A percentile compares a stretch with the other conserved stretches of the same genome.
These are phyloP conservation scores for Crocallis elinguaria DNA, from an alignment of 2,888 invertebrate genomes.

Conservation along the genomic window DNA sequence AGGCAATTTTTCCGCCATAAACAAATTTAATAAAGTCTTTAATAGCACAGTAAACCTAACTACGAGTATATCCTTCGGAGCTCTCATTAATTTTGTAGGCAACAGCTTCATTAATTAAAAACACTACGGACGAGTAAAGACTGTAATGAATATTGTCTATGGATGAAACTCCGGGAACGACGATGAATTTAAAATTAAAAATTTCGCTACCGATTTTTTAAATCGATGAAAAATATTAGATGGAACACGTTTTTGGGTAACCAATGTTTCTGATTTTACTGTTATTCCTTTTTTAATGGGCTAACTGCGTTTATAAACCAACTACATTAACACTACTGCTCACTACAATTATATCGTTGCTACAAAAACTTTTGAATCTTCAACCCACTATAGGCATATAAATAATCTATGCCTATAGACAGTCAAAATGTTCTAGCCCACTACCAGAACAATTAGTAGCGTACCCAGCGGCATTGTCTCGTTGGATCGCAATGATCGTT, in stretches of 20 bases:
- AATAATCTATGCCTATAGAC: too few species aligned
- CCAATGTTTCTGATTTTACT: too few species aligned
- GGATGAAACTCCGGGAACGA: conserved; percentile 20
- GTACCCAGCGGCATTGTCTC: too few species aligned
- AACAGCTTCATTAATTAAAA: conserved; percentile 72
- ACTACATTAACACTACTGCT: too few species aligned
- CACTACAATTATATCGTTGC: too few species aligned
- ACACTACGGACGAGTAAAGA: conserved; percentile 63
- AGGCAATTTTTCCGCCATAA: conserved; percentile 30
- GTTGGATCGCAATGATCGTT: too few species aligned
- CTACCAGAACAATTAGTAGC: too few species aligned
- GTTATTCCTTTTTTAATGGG: too few species aligned
- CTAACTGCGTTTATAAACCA: too few species aligned
- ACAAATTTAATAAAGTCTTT: conserved; percentile 41
- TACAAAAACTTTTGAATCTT: too few species aligned
- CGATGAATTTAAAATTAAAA: conserved; percentile 36
- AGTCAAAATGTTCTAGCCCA: too few species aligned
- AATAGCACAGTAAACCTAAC: conserved; percentile 36
- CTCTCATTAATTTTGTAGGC: conserved; percentile 59
- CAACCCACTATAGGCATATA: too few species aligned
- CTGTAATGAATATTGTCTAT: conserved; percentile 60
- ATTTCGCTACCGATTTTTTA: conserved; percentile 13
- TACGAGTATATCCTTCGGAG: conserved; percentile 33
- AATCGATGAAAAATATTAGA: conserved; percentile 10
- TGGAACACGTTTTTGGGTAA: background rate